phyloP scores from a whole-genome alignment of 2,113 vertebrate genomes.

The Notechis scutatus region DNA sequence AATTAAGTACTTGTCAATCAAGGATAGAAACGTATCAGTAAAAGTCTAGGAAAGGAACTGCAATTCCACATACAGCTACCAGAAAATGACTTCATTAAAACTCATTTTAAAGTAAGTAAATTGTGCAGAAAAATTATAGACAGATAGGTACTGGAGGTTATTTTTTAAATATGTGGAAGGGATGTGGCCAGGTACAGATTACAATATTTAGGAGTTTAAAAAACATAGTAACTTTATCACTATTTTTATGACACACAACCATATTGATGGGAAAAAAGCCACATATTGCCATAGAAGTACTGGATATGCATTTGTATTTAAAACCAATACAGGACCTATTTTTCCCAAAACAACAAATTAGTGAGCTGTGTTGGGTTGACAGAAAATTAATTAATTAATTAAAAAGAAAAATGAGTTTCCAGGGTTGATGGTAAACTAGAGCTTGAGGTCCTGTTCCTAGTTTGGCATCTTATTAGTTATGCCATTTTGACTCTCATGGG shows the following conservation, averaged over 20 bases:
- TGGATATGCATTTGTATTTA: not conserved
- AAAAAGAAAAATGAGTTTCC: not conserved
- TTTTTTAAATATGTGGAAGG: not conserved
- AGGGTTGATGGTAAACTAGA: not conserved
- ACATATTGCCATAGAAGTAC: not conserved
- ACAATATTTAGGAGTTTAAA: not conserved
- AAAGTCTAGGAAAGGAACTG: not conserved
- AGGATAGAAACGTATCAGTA: not conserved
- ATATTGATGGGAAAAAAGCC: not conserved
- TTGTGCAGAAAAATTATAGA: not conserved
- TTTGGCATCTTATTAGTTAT: not conserved
- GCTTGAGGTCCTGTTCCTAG: not conserved
- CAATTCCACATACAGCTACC: not conserved
- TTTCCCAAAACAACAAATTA: not conserved
- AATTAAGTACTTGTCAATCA: not conserved
- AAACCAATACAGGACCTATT: not conserved
- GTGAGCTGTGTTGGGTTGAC: not conserved
- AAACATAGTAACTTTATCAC: not conserved
- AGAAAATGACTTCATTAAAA: not conserved
- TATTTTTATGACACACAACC: not conserved
- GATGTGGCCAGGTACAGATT: not conserved
- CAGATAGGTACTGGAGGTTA: not conserved
- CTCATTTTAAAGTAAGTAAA: not conserved
- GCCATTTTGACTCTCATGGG: not conserved
- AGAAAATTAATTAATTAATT: not conserved